Percentiles rank a stretch among this genome's conserved stretches.
Conservation (phyloP, 2,113 vertebrate species). For the Halichoerus grypus region DNA sequence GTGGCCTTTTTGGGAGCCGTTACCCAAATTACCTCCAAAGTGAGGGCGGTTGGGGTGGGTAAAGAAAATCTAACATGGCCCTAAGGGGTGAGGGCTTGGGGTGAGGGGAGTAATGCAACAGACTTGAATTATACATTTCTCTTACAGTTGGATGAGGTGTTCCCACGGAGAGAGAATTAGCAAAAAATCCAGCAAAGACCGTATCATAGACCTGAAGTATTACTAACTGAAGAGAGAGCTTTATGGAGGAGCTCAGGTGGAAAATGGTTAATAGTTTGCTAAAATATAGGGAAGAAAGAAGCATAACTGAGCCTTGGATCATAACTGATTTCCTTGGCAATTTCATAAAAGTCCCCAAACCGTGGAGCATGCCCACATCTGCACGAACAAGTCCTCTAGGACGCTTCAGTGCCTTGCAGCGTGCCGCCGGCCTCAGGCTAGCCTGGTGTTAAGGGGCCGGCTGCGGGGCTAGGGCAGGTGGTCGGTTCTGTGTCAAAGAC, state of each 20-base stretch:
- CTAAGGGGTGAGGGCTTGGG: not conserved
- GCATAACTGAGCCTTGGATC: not conserved
- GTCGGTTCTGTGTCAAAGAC: not conserved
- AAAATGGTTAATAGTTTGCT: conserved; percentile 55
- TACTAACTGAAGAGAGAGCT: not conserved
- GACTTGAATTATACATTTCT: not conserved
- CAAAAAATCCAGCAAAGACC: not conserved
- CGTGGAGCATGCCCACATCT: not conserved
- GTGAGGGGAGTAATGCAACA: fast-evolving
- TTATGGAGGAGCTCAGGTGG: not conserved
- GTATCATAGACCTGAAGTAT: not conserved
- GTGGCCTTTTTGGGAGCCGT: not conserved
- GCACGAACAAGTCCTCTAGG: not conserved
- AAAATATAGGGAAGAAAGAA: conserved; percentile 24
- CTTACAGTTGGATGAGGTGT: not conserved
- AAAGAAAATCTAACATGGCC: not conserved
- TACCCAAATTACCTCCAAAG: not conserved
- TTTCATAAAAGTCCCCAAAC: not conserved
- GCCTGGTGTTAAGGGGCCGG: too few species aligned
- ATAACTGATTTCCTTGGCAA: not conserved
- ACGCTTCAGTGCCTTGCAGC: not conserved
- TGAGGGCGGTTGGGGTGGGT: not conserved
- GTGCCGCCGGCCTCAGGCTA: not conserved
- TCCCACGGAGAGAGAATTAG: not conserved
- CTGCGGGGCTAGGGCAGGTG: too few species aligned